These are phyloP conservation scores for Otus scops DNA, from an alignment of 2,797 vertebrate species.

Conservation along the genomic window DNA sequence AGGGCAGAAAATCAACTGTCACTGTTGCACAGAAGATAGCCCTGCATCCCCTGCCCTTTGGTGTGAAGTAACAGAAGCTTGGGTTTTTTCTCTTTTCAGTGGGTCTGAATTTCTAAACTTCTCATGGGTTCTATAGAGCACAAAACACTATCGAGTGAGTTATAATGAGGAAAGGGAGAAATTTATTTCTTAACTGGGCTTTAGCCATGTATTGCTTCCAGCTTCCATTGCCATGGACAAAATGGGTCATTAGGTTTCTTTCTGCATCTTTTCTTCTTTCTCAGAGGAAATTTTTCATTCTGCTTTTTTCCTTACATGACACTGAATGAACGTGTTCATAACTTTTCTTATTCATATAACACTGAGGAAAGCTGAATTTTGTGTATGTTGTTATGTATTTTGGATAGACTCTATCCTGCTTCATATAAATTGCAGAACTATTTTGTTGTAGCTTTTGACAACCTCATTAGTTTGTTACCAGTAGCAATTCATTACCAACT, in stretches of 20 bases:
- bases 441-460: conserved; percentile 64
- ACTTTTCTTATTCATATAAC: background rate
- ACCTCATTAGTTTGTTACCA: conserved; percentile 72
- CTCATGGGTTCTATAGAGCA: background rate
- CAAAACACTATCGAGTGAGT: background rate
- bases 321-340: background rate
- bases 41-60: background rate
- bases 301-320: background rate
- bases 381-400: background rate
- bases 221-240: background rate
- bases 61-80: background rate
- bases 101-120: background rate
- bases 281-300: background rate
- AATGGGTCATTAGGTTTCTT: background rate
- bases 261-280: background rate
- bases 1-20: background rate
- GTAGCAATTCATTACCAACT: conserved; percentile 62
- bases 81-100: background rate
- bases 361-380: conserved; percentile 11
- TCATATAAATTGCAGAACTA: conserved; percentile 41
- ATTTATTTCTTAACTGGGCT: background rate
- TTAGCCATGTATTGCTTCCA: background rate
- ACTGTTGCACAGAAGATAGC: background rate
- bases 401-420: background rate
- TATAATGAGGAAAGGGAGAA: background rate